Percentiles rank a stretch among this genome's conserved stretches.
Conservation (phyloP, 2,113 vertebrate genomes). For the Gallinago media region DNA sequence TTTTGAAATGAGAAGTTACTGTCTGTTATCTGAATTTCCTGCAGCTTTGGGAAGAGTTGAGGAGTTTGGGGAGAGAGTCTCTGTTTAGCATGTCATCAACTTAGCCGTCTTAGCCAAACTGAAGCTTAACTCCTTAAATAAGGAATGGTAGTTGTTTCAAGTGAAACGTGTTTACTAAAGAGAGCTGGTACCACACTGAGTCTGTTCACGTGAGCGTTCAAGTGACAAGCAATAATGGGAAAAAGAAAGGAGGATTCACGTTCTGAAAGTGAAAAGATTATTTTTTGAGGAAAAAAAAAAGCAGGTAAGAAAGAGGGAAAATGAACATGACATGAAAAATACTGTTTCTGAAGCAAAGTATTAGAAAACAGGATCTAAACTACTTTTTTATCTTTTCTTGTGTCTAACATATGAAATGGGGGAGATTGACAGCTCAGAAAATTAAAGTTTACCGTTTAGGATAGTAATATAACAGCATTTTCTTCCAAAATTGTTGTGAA, state of each 20-base stretch:
- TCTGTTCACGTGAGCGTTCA: not conserved
- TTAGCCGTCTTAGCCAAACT: not conserved
- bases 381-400: not conserved
- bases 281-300: not conserved
- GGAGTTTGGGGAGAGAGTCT: not conserved
- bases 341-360: not conserved
- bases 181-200: not conserved
- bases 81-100: not conserved
- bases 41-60: not conserved
- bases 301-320: not conserved
- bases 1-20: not conserved
- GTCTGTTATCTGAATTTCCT: not conserved
- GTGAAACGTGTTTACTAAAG: not conserved
- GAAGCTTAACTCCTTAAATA: not conserved
- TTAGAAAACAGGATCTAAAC: not conserved
- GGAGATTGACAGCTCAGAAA: not conserved
- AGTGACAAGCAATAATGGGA: not conserved
- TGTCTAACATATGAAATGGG: no score
- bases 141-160: not conserved
- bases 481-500: constrained; percentile 9
- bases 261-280: not conserved
- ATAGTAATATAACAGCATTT: not conserved
- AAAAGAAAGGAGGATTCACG: not conserved
- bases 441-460: not conserved
- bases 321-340: not conserved